A percentile compares a stretch with the other conserved stretches of the same genome.
Evolutionary conservation across 2,113 vertebrate species (phyloP).

Genomic region (Notothenia coriiceps): DNA sequence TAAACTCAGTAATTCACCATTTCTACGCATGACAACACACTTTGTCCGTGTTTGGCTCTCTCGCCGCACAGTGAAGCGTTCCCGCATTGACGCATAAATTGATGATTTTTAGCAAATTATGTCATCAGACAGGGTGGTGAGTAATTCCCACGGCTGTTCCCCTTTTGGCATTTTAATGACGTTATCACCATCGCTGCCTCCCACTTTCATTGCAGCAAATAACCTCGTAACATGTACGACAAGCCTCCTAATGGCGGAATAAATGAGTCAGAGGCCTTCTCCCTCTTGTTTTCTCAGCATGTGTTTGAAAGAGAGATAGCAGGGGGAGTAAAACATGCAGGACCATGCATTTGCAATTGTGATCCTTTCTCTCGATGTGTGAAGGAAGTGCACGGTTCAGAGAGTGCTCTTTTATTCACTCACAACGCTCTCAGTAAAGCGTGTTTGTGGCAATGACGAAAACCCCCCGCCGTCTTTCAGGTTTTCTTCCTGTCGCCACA

Average conservation of each 20-base stretch:
- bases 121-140: conserved; percentile 40
- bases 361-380: conserved; percentile 39
- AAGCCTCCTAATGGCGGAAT: conserved; percentile 60
- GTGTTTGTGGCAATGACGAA: conserved; percentile 33
- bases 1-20: too few relatives aligned
- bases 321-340: conserved; percentile 22
- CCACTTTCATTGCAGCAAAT: conserved; percentile 45
- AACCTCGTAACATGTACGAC: conserved; percentile 53
- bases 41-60: too few relatives aligned
- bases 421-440: conserved; percentile 19
- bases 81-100: conserved; percentile 4
- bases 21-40: too few relatives aligned
- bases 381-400: conserved; percentile 47
- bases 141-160: conserved; percentile 42
- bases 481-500: conserved; percentile 47
- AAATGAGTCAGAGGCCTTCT: conserved; percentile 61
- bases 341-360: conserved; percentile 24
- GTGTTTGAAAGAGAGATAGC: not conserved
- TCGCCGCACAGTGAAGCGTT: too few relatives aligned
- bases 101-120: conserved; percentile 43
- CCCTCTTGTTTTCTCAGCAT: conserved; percentile 24
- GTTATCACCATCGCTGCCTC: conserved; percentile 55
- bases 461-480: conserved; percentile 57
- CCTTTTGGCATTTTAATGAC: conserved; percentile 51
- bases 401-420: conserved; percentile 43